Evolutionary conservation across 1,140 invertebrate species (phyloP), one percentile per base, ranked within the genome.

Genomic region (Leguminivora glycinivorella): DNA sequence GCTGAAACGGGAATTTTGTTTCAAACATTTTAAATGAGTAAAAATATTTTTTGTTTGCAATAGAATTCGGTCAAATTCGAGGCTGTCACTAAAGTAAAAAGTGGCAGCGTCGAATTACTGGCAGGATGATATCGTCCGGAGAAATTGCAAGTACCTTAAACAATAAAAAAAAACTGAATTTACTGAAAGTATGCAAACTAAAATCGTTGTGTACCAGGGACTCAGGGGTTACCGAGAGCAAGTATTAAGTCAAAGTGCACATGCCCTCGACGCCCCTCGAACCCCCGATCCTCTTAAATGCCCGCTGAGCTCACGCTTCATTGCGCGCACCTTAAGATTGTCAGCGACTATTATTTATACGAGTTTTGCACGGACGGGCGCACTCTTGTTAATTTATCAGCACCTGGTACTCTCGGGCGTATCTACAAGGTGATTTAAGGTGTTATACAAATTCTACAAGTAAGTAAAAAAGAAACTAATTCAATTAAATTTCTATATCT

Each of bases 221-320:
- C 5, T 19, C 58, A 63, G 58, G 58, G 58, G 58, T 63, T 29
- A 34, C n/a, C 14, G 7, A 14, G 58, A 34, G 29, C 58, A 63
- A 29, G 58, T 63, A 63, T 63, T 63, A 63, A 63, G 58, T 63
- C 58, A 63, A 63, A 63, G 58, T 63, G 58, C 58, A 63, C 56
- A 60, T 29, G 58, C 58, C 58, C 58, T 63, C 58, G 56, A 60
- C 56, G 58, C 58, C 58, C 58, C 58, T 29, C 58, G 58, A 63
- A 26, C 58, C 58, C 58, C 17, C 58, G 58, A 63, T 63, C 58
- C 58, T 63, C 58, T 63, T 63, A 63, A 63, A 63, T 34, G 58
- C 58, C 58, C 58, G 58, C 58, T 63, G 58, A 63, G 58, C 58
- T 31, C 58, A 31, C 29, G 29, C 58, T 31, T 31, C 58, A 63